These are phyloP conservation scores for Caracal caracal DNA, from an alignment of 2,113 vertebrate species.

Conservation along the genomic window DNA sequence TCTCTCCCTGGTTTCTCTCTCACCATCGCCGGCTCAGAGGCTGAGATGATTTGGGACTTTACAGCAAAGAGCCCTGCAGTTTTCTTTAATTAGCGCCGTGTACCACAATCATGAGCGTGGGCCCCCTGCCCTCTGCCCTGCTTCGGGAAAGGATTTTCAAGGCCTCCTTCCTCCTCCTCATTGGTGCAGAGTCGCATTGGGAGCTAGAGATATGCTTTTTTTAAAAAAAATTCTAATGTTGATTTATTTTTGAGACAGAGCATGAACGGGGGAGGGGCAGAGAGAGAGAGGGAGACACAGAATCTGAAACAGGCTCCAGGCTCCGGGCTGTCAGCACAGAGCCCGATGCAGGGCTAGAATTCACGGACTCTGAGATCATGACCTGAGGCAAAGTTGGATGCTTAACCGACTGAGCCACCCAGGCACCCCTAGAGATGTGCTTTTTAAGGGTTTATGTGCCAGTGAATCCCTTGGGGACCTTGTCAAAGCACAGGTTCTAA, in stretches of 20 bases:
- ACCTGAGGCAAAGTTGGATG: no score
- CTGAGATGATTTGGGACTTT: background rate
- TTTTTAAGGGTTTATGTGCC: background rate
- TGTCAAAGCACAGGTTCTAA: background rate
- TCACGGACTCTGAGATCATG: no score
- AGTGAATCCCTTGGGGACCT: background rate
- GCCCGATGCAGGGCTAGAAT: no score
- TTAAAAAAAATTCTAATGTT: no score
- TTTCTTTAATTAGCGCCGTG: background rate
- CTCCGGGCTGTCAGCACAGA: no score
- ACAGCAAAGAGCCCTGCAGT: background rate
- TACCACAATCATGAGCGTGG: background rate
- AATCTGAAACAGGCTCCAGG: no score
- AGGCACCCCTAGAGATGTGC: background rate
- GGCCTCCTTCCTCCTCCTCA: rapidly evolving
- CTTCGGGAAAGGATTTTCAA: background rate
- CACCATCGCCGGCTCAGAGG: background rate
- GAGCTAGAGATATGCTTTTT: background rate
- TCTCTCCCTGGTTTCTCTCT: background rate
- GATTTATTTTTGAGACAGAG: no score
- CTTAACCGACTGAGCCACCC: no score
- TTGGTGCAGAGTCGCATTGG: background rate
- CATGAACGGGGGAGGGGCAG: no score
- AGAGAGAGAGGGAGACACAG: no score
- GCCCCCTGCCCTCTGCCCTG: background rate